Conservation (phyloP, 2,113 vertebrate genomes). For the human (Homo sapiens) region GRCh38 chr2:71886001-71886500, state of each 20-base stretch:
- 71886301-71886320: not conserved
- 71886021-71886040: not conserved
- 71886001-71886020: not conserved
- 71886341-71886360: not conserved
- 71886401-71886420: not conserved
- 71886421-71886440: not conserved
- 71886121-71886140: not conserved
- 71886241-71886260: not conserved
- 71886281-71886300: not conserved
- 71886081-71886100: not conserved
- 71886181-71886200: not conserved
- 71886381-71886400: not conserved
- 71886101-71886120: not conserved
- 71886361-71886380: not conserved
- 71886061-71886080: not conserved
- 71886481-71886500: not conserved
- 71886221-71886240: not conserved
- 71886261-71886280: not conserved
- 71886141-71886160: not conserved
- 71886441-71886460: not conserved
- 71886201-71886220: not conserved
- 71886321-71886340: not conserved
- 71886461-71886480: not conserved
- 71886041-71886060: not conserved
- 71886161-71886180: not conserved